A percentile compares a stretch with the other conserved stretches of the same genome.
These are phyloP conservation scores for Sebastes aleutianus DNA, from an alignment of 2,797 vertebrate genomes.

Conservation along the genomic window DNA sequence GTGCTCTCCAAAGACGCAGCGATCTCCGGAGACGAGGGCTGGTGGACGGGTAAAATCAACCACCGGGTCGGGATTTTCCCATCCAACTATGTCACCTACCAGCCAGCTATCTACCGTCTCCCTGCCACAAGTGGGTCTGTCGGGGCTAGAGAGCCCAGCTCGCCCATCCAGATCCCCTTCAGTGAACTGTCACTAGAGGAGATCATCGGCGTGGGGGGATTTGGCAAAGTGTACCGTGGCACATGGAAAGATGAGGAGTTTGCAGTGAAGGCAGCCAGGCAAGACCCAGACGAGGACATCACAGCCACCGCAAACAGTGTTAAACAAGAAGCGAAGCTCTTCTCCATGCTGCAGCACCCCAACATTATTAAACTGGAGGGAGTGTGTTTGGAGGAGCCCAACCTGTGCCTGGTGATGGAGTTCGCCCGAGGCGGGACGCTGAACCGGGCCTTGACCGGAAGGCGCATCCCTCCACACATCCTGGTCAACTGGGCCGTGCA, in stretches of 20 bases:
- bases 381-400: slow-evolving; percentile 93
- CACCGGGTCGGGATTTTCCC: slow-evolving; percentile 90
- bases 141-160: slow-evolving; percentile 72
- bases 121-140: slow-evolving; percentile 59
- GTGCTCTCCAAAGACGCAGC: slow-evolving; percentile 90
- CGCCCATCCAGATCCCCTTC: slow-evolving; percentile 88
- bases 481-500: slow-evolving; percentile 97
- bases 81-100: slow-evolving; percentile 87
- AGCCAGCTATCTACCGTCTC: slow-evolving; percentile 80
- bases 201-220: slow-evolving; percentile 94
- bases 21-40: slow-evolving; percentile 90
- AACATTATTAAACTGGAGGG: slow-evolving; percentile 93
- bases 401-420: slow-evolving; percentile 95
- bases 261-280: slow-evolving; percentile 93
- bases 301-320: slow-evolving; percentile 89
- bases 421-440: slow-evolving; percentile 93
- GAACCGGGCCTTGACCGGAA: slow-evolving; percentile 88
- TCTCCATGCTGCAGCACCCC: slow-evolving; percentile 91
- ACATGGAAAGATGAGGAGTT: slow-evolving; percentile 92
- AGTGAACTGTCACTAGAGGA: slow-evolving; percentile 89
- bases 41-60: slow-evolving; percentile 92
- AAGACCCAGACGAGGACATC: slow-evolving; percentile 94
- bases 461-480: slow-evolving; percentile 93
- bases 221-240: slow-evolving; percentile 94
- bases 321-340: slow-evolving; percentile 91